Evolutionary conservation across 2,888 invertebrate species (phyloP).

Genomic region (Cantharis flavilabris): DNA sequence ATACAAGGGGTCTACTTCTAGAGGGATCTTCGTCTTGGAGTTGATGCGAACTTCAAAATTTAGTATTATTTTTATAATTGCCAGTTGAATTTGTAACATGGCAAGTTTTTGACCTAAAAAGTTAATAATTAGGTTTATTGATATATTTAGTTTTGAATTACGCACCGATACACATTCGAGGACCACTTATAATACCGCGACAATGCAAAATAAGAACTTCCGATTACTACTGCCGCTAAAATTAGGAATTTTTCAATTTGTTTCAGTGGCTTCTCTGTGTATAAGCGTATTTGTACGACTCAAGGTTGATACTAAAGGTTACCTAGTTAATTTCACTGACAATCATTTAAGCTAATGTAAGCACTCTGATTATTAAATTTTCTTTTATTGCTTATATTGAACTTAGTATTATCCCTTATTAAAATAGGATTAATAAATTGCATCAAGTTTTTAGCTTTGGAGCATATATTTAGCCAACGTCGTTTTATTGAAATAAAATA

Average conservation of each 20-base stretch:
- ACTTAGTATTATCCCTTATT: too few relatives aligned
- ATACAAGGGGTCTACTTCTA: constrained; percentile 38
- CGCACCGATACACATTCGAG: constrained; percentile 45
- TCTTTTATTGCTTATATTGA: not conserved
- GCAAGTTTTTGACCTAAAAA: not conserved
- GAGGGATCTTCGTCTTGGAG: constrained; percentile 38
- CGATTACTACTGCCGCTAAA: too few relatives aligned
- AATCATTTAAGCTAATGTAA: not conserved
- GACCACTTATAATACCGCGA: constrained; percentile 37
- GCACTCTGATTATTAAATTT: too few relatives aligned
- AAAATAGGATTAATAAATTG: too few relatives aligned
- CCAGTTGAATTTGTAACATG: not conserved
- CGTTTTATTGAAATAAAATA: too few relatives aligned
- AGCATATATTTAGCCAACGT: too few relatives aligned
- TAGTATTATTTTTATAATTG: constrained; percentile 46
- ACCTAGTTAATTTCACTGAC: not conserved
- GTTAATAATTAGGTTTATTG: not conserved
- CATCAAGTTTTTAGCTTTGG: too few relatives aligned
- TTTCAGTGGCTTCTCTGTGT: not conserved
- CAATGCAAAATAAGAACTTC: too few relatives aligned
- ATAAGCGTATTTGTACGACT: not conserved
- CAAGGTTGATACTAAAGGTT: not conserved
- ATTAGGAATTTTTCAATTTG: not conserved
- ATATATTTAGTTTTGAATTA: not conserved
- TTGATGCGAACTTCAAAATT: constrained; percentile 48